Evolutionary conservation across 2,797 vertebrate species (phyloP), one percentile per base, ranked within the genome.

Genomic region (Leptoclinus maculatus): DNA sequence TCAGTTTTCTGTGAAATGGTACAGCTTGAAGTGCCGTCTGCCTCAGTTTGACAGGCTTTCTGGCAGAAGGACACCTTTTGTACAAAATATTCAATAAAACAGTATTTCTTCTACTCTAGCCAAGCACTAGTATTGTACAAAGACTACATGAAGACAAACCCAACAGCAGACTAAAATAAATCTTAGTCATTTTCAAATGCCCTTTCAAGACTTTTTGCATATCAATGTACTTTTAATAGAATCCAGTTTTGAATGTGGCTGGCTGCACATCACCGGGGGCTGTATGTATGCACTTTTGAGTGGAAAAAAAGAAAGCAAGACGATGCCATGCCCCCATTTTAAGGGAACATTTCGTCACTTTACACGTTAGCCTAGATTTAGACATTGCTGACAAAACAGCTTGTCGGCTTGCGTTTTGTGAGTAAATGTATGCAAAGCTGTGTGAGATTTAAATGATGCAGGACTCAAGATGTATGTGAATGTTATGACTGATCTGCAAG

Each of bases 141-240:
- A 12, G 69, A 34, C 45, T 75, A 68, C 13, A 72, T 56, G 45
- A 75, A 68, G 32, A 53, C 51, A 74, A 80, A 85, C 34, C 34
- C 60, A 77, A 69, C 63, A 74, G 54, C 19, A 27, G 63, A 43
- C 10, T 12, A 19, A 71, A 70, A 54, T 0, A 34, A 47, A 32
- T 53, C 41, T 49, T 27, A 27, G 27, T 74, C 43, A 66, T 74
- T 74, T 68, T 45, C 63, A 78, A 74, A 69, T 82, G 80, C 65
- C 71, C 80, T 89, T 90, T 88, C 23, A 29, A 71, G 57, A 19
- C 10, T 63, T 85, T 86, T 68, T 88, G 78, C 80, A 84, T 87
- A 73, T 85, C 34, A 82, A 69, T 85, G 71, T 59, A 66, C 57
- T 69, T 69, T 63, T 79, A 81, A 84, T 78, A 75, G 19, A 69